These are phyloP conservation scores for Prenolepis imparis DNA, from an alignment of 2,888 invertebrate species.

Conservation along the genomic window DNA sequence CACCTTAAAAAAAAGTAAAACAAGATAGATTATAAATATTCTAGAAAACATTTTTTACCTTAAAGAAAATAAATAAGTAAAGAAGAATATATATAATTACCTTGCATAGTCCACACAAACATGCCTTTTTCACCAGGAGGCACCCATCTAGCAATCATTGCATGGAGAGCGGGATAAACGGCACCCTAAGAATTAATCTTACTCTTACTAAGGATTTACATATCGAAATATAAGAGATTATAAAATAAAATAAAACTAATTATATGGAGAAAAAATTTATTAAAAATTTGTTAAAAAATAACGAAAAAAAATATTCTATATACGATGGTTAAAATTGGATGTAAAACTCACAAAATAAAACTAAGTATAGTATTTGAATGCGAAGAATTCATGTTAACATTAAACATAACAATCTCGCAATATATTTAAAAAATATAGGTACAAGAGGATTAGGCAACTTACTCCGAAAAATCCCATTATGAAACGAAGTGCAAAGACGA, in stretches of 20 bases:
- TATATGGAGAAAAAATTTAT: slow-evolving; percentile 8
- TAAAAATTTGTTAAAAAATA: neutral
- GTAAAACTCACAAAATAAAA: neutral
- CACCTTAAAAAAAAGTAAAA: slow-evolving; percentile 87
- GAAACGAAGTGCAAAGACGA: slow-evolving; percentile 82
- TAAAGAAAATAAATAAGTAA: neutral
- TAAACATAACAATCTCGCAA: slow-evolving; percentile 5
- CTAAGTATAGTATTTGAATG: neutral
- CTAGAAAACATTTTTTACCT: neutral
- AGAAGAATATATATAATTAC: slow-evolving; percentile 65
- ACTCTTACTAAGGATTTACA: slow-evolving; percentile 15
- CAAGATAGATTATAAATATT: neutral
- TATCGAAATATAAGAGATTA: neutral
- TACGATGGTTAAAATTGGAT: neutral
- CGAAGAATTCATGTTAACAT: neutral
- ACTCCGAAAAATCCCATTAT: slow-evolving; percentile 85
- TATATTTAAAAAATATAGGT: neutral
- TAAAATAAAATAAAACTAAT: neutral
- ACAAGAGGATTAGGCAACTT: slow-evolving; percentile 68
- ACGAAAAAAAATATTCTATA: neutral
- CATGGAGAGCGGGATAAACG: slow-evolving; percentile 90
- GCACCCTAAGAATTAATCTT: slow-evolving; percentile 87
- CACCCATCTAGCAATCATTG: slow-evolving; percentile 91
- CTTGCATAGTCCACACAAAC: slow-evolving; percentile 90
- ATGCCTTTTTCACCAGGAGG: slow-evolving; percentile 93